Base-by-base conservation (phyloP, 2,113 vertebrate species). In the Oxyura jamaicensis region DNA sequence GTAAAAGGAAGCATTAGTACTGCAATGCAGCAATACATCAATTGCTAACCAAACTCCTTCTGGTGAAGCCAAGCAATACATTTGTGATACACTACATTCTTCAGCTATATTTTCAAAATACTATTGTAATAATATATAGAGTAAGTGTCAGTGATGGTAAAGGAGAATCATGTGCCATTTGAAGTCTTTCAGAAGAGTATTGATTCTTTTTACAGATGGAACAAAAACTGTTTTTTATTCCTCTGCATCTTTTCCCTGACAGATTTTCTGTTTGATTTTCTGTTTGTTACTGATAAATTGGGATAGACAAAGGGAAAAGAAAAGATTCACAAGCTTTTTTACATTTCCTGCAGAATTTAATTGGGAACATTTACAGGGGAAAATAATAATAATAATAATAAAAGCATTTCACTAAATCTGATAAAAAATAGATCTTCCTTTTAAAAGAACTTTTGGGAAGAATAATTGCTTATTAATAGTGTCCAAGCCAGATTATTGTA, bases 171-270 rank as follows among this genome's bases (percentile, higher is more conserved):
- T 46, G 80, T 3, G 13, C 13, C 29, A 86, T 52, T 66, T 83
- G 18, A 65, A 88, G 23, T 15, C 9, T 88, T 90, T 83, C 39
- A 75, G 33, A 81, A 53, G 88, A 17, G 63, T 31, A 46, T 1
- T 13, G 17, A 59, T 93, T 86, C 44, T 21, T 81, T 91, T 79
- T 92, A 78, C 68, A 82, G 39, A 94, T 83, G 75, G 50, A 96
- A 52, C 14, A 79, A 82, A 78, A 68, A 18, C 39, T 52, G 19
- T 88, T 90, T 68, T 50, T 25, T 88, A 74, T 86, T 93, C 77
- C 59, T 83, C 86, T 69, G 15, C 76, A 73, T 83, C 67, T 85
- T 91, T 91, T 90, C n/a, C 29, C 60, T 86, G 65, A 78, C 39
- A 63, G 46, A 88, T 94, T 91, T 90, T 65, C 48, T 79, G 39